Evolutionary conservation across 1,140 invertebrate genomes (phyloP), one percentile per base, ranked within the genome.

Genomic region (Pseudoatta argentina): DNA sequence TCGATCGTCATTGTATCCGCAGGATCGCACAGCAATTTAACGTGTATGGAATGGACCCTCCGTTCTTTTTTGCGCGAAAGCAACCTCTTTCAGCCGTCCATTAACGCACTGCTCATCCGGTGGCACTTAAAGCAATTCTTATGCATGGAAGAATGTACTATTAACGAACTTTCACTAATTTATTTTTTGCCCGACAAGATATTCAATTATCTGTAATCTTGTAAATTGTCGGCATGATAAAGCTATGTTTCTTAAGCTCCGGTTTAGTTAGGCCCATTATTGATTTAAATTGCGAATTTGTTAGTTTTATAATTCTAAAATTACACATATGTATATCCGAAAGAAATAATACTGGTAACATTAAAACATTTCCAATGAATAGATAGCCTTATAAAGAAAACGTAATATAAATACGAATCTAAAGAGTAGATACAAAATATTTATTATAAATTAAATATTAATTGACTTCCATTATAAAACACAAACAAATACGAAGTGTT

Each of bases 101-200:
- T 90, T 90, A 90, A 87, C 86, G 79, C 69, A 75, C 83, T 89
- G 59, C 83, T 86, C 77, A 77, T 73, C 81, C 86, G 82, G 24
- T 82, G 78, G 79, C 77, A 86, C 86, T 90, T 67, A 83, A 64
- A 55, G 64, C 76, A 76, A 82, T 89, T 63, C 82, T 67, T 78
- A 76, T 64, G 63, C 51, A 63, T 18, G 77, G 51, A 34, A 85
- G 34, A 63, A 85, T 76, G 59, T 83, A 83, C 81, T 76, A 78
- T 76, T 81, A 77, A 85, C 81, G 69, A 86, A 83, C 63, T 89
- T 89, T 89, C 67, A 63, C 81, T 89, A 89, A 89, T 89, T 89
- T 78, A 51, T 76, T 63, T 53, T 75, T 67, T 83, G 30, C n/a
- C 18, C n/a, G 10, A 1, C 10, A 24, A 30, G 24, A 77, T 85